phyloP scores from a whole-genome alignment of 2,888 invertebrate genomes.

The Idaea biselata region DNA sequence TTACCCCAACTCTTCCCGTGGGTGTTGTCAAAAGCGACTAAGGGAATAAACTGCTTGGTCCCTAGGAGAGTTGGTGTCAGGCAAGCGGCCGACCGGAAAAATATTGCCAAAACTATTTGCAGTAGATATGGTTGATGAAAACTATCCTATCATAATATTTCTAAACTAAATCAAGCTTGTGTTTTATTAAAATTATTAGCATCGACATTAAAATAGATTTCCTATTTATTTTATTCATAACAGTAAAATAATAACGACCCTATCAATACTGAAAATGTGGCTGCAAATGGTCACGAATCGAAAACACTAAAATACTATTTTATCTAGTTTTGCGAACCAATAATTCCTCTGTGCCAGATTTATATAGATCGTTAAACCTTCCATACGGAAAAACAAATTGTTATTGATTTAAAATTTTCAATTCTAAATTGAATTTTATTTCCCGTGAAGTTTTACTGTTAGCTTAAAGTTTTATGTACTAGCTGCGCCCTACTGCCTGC shows the following conservation, averaged over 20 bases:
- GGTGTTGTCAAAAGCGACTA: too few relatives aligned
- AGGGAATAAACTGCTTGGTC: too few relatives aligned
- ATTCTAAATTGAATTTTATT: slow-evolving; percentile 5
- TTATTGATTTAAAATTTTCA: background rate
- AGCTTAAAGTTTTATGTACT: background rate
- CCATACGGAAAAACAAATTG: background rate
- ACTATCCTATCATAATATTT: too few relatives aligned
- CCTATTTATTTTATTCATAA: background rate
- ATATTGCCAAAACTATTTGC: too few relatives aligned
- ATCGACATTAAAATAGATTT: background rate
- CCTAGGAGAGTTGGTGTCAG: too few relatives aligned
- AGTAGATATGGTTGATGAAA: too few relatives aligned
- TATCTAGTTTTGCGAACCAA: background rate
- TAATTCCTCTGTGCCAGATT: background rate
- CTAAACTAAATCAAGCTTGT: background rate
- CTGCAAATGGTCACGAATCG: background rate
- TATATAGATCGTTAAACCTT: background rate
- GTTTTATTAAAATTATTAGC: background rate
- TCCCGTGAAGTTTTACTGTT: background rate
- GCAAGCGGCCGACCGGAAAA: too few relatives aligned
- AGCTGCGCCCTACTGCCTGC: background rate
- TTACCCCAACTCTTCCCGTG: too few relatives aligned
- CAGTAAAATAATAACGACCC: background rate
- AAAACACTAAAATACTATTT: background rate
- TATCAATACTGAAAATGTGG: background rate